These are phyloP conservation scores for Ostrea edulis DNA, from an alignment of 1,140 invertebrate genomes.

Conservation along the genomic window DNA sequence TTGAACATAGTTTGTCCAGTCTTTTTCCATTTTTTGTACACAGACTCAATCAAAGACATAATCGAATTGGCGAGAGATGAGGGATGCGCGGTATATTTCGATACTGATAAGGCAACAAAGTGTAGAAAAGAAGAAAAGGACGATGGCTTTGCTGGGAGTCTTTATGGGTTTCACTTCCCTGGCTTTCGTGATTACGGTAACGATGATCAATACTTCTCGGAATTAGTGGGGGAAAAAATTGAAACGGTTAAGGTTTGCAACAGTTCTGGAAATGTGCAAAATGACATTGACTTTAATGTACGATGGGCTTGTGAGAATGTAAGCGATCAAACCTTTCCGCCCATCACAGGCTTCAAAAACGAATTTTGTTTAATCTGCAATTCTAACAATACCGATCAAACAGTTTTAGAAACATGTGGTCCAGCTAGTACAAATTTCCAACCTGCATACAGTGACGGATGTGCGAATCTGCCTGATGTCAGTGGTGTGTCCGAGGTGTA, in stretches of 20 bases:
- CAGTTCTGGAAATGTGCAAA: neutral
- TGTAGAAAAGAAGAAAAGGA: neutral
- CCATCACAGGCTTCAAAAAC: constrained; percentile 2
- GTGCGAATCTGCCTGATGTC: neutral
- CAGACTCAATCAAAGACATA: neutral
- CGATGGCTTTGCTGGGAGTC: neutral
- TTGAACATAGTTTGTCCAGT: neutral
- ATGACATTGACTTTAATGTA: constrained; percentile 12
- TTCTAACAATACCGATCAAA: neutral
- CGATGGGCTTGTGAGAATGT: constrained; percentile 18
- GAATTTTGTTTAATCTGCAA: constrained; percentile 20
- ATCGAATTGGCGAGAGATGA: neutral
- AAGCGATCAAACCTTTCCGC: neutral
- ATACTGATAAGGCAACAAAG: neutral
- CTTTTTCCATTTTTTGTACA: neutral
- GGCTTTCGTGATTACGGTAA: neutral
- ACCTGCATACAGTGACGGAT: neutral
- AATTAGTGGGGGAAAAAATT: neutral
- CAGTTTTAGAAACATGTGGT: neutral
- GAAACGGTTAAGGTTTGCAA: neutral
- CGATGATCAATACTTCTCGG: neutral
- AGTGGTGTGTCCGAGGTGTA: neutral
- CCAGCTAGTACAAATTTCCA: neutral
- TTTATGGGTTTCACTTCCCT: neutral
- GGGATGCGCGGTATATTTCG: neutral